Evolutionary conservation across 1,140 invertebrate genomes (phyloP).

Genomic region (Eufriesea mexicana): DNA sequence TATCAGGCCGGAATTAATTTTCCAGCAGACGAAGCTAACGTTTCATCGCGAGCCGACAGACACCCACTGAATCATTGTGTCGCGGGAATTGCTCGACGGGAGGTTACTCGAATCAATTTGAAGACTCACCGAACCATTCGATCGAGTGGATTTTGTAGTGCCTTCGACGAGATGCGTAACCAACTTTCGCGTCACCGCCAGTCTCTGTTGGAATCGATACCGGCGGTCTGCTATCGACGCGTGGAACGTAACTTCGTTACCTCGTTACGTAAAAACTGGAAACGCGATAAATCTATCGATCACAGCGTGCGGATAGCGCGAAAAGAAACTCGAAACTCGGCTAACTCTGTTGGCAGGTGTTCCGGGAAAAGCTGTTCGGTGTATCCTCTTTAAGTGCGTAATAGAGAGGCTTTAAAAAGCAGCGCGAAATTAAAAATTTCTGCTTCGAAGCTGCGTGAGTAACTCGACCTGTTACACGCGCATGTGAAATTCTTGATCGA

Average conservation of each 20-base stretch:
- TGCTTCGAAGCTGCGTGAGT: too few relatives aligned
- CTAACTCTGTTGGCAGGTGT: neutral
- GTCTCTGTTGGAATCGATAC: slow-evolving; percentile 26
- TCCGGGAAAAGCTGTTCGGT: neutral
- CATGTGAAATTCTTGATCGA: too few relatives aligned
- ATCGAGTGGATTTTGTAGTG: slow-evolving; percentile 31
- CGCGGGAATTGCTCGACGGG: neutral
- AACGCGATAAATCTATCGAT: neutral
- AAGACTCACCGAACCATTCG: slow-evolving; percentile 34
- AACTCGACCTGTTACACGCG: too few relatives aligned
- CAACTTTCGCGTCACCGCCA: slow-evolving; percentile 9
- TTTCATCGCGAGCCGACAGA: neutral
- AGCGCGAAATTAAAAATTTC: too few relatives aligned
- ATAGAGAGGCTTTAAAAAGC: neutral
- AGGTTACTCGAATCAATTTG: slow-evolving; percentile 42
- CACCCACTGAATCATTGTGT: slow-evolving; percentile 1
- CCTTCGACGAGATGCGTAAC: neutral
- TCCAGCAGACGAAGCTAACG: neutral
- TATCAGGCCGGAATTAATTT: slow-evolving; percentile 15
- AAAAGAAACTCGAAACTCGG: neutral
- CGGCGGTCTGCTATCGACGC: too few relatives aligned
- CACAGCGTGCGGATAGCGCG: neutral
- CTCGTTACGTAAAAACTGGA: neutral
- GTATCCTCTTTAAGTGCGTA: neutral
- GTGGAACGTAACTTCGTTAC: neutral